These are phyloP conservation scores for Lineus longissimus DNA, from an alignment of 1,140 invertebrate genomes.

Conservation along the genomic window DNA sequence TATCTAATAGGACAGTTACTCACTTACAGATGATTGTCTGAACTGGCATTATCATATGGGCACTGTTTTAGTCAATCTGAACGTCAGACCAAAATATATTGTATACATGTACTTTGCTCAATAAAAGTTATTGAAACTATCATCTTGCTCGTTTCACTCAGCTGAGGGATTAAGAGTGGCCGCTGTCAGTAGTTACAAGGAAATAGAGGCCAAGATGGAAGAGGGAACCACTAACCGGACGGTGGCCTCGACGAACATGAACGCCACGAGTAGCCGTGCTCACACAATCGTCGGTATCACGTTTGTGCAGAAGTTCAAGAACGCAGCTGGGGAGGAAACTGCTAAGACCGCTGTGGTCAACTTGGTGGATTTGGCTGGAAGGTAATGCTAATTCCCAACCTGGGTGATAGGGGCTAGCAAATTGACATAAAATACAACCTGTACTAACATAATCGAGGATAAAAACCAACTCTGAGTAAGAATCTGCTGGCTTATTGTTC, in stretches of 20 bases:
- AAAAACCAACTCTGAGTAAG: too few species aligned
- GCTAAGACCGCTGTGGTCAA: conserved; percentile 61
- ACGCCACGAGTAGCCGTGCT: conserved; percentile 63
- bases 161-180: conserved; percentile 59
- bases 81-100: too few species aligned
- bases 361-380: conserved; percentile 65
- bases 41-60: too few species aligned
- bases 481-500: not conserved
- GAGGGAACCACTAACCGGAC: conserved; percentile 62
- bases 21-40: too few species aligned
- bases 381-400: conserved; percentile 41
- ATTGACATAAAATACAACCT: too few species aligned
- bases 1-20: too few species aligned
- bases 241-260: conserved; percentile 65
- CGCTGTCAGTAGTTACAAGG: conserved; percentile 58
- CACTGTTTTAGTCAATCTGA: too few species aligned
- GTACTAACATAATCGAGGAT: too few species aligned
- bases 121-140: too few species aligned
- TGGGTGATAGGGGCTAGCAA: conserved; percentile 5
- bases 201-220: conserved; percentile 60
- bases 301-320: conserved; percentile 60
- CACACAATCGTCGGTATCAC: conserved; percentile 65
- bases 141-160: conserved; percentile 38
- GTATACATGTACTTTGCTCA: too few species aligned
- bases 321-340: conserved; percentile 58